These are phyloP conservation scores for Vulpes vulpes DNA, from an alignment of 2,113 vertebrate genomes.

Conservation along the genomic window DNA sequence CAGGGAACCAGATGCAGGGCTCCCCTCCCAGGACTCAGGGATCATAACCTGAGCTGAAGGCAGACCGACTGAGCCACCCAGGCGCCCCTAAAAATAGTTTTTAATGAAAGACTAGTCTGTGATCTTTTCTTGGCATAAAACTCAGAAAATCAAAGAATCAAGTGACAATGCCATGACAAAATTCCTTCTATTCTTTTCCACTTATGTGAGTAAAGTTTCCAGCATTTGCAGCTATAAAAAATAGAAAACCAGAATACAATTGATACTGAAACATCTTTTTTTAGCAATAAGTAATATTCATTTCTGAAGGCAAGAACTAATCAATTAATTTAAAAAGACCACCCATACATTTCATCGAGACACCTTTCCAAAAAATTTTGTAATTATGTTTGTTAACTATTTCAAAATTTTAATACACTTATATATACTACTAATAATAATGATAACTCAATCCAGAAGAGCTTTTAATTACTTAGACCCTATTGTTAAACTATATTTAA, in stretches of 20 bases:
- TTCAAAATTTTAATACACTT: background rate
- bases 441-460: background rate
- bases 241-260: background rate
- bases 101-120: background rate
- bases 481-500: background rate
- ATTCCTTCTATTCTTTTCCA: background rate
- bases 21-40: too few species aligned
- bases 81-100: background rate
- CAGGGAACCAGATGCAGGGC: too few species aligned
- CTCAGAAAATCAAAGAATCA: background rate
- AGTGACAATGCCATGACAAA: background rate
- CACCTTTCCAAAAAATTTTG: background rate
- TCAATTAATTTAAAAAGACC: conserved; percentile 11
- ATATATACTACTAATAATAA: background rate
- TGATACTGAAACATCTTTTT: background rate
- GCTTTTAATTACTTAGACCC: background rate
- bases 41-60: too few species aligned
- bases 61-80: too few species aligned
- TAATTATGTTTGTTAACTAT: background rate
- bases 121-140: background rate
- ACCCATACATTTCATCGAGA: background rate
- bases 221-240: background rate
- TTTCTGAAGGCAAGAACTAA: background rate
- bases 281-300: background rate
- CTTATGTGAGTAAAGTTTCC: background rate